Percentiles rank a stretch among this genome's conserved stretches.
phyloP scores from a whole-genome alignment of 2,888 invertebrate species.

The Zaprionus obscuricornis region DNA sequence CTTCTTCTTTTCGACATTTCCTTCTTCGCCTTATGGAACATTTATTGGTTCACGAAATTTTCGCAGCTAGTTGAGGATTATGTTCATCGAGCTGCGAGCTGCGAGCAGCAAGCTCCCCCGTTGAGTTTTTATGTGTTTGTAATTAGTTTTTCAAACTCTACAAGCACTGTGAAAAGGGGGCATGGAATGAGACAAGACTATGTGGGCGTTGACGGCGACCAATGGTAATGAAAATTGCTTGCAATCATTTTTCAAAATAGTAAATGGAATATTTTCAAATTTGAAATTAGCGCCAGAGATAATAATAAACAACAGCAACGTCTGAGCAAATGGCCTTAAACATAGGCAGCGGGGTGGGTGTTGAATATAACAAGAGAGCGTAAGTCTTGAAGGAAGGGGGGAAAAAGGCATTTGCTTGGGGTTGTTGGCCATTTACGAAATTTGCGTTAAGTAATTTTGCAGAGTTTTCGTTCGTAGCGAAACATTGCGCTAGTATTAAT shows the following conservation, averaged over 20 bases:
- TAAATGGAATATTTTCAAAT: constrained; percentile 78
- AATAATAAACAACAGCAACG: constrained; percentile 70
- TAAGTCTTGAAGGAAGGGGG: no score
- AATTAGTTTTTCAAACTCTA: constrained; percentile 72
- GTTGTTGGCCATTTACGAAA: constrained; percentile 66
- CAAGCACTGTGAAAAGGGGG: constrained; percentile 2
- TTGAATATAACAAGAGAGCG: not conserved
- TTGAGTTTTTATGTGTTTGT: constrained; percentile 76
- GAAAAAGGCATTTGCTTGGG: constrained; percentile 13
- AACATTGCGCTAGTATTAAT: constrained; percentile 29
- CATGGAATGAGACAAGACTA: constrained; percentile 5
- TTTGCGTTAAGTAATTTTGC: constrained; percentile 64
- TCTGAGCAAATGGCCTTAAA: constrained; percentile 16
- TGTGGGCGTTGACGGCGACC: constrained; percentile 20
- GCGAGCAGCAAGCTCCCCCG: constrained; percentile 44
- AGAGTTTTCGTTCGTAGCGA: constrained; percentile 9
- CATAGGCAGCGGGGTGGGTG: not conserved
- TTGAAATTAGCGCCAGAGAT: constrained; percentile 72
- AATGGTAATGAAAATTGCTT: constrained; percentile 79
- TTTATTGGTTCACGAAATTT: constrained; percentile 38
- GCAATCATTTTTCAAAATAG: constrained; percentile 81
- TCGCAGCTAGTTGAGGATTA: constrained; percentile 55
- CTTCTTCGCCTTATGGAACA: no score
- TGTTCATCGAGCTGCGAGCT: constrained; percentile 14
- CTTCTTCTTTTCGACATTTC: no score